Evolutionary conservation across 2,888 invertebrate species (phyloP), one percentile per base, ranked within the genome.

Genomic region (Drosophila nr. fundita): DNA sequence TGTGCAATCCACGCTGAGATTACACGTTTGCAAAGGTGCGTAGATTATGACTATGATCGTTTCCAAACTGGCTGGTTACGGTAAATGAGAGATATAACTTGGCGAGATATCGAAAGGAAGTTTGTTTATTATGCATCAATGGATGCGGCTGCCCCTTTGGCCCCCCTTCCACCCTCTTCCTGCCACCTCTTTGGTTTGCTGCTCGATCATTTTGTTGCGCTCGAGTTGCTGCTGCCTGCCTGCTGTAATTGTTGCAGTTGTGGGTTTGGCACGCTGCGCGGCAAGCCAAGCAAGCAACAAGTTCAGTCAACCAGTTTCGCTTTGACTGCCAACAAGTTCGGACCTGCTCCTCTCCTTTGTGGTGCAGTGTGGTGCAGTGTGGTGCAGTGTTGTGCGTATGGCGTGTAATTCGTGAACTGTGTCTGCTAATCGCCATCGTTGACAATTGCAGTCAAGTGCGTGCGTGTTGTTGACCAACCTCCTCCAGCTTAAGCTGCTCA

Each of bases 301-400:
- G 87, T 89, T 82, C 85, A 87, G 62, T 85, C 79, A 85, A 87
- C 87, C 88, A 87, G 88, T 89, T 87, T 74, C 71, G 54, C 55
- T 79, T 78, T 71, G 76, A 52, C 73, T 63, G 88, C 76, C 83
- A 85, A 73, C 85, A 82, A 72, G 88, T 78, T 82, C 83, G 88
- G 10, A 59, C 21, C 60, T 55, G 50, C 29, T 68, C 65, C 58
- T 49, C 49, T 49, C 13, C 53, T 30, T 45, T 53, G 53, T 11
- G n/a, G 52, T 40, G 42, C 6, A 30, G 50, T 40, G 18, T 8
- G 6, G 27, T 38, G 21, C 30, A n/a, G n/a, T 53, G 53, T 11
- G n/a, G 52, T 40, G 42, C 6, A 30, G 50, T 40, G 18, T 8
- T 11, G 27, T 38, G 21, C 30, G 10, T 49, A 53, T 40, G 36